Conservation (phyloP, 1,140 invertebrate genomes). For the Trichonephila inaurata region DNA sequence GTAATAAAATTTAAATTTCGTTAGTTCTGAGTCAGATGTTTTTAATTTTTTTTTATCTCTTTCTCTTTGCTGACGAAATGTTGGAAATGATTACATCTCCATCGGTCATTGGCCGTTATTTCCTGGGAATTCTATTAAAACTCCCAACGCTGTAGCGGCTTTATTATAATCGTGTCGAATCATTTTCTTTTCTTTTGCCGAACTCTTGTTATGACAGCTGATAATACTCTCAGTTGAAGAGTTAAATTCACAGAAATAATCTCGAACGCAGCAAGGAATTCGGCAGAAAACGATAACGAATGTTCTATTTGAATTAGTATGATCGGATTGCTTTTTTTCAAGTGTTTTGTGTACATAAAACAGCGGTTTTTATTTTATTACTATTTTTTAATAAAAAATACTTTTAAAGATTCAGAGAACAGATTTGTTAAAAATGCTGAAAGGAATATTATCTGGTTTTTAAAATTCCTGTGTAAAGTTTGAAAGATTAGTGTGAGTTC, state of each 20-base stretch:
- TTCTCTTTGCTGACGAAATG: not conserved
- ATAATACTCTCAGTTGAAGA: conserved; percentile 21
- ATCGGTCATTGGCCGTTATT: not conserved
- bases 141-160: not conserved
- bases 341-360: not conserved
- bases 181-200: not conserved
- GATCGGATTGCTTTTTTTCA: not conserved
- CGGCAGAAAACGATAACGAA: not conserved
- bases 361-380: not conserved
- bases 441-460: too few species aligned
- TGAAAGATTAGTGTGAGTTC: too few species aligned
- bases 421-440: too few species aligned
- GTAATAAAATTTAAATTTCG: conserved; percentile 5
- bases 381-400: not conserved
- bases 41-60: not conserved
- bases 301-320: not conserved
- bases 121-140: conserved; percentile 8
- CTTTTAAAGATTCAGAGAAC: too few species aligned
- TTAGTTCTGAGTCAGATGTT: conserved; percentile 15
- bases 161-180: not conserved
- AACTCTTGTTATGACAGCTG: conserved; percentile 36
- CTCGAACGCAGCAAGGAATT: not conserved
- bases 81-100: not conserved
- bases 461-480: too few species aligned
- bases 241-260: conserved; percentile 45